Percentiles rank a stretch among this genome's conserved stretches.
Evolutionary conservation across 2,888 invertebrate genomes (phyloP).

Genomic region (Artemia sp.): DNA sequence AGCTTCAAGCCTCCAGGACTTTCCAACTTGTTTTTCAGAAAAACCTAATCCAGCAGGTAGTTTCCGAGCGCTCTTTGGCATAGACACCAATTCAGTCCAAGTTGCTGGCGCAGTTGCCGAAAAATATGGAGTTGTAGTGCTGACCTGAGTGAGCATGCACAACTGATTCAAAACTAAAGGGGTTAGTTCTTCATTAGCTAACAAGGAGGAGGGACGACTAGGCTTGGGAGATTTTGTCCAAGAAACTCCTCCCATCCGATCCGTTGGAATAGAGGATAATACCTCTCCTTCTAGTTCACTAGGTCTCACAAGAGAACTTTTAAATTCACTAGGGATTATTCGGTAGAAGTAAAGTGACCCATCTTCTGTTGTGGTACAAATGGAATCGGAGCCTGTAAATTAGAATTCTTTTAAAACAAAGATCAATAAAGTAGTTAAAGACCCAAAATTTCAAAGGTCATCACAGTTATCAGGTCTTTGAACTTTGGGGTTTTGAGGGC

Average conservation of each 20-base stretch:
- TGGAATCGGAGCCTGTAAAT: neutral
- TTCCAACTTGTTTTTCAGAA: neutral
- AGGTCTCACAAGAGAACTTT: neutral
- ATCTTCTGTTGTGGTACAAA: neutral
- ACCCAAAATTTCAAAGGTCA: no score
- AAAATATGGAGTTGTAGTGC: slow-evolving; percentile 3
- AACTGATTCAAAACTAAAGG: neutral
- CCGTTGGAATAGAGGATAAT: neutral
- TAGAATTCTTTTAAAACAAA: no score
- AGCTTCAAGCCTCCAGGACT: slow-evolving; percentile 7
- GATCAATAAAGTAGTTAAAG: no score
- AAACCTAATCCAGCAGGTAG: slow-evolving; percentile 6
- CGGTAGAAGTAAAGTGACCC: slow-evolving; percentile 13
- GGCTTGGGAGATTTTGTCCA: neutral
- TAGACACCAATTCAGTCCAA: slow-evolving; percentile 5
- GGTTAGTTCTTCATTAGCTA: slow-evolving; percentile 1
- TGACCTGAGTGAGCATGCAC: neutral
- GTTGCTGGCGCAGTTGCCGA: neutral
- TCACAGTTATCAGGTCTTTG: no score
- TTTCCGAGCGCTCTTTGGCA: neutral
- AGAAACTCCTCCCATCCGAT: neutral
- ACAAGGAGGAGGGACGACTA: neutral
- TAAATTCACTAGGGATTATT: neutral
- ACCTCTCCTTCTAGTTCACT: neutral
- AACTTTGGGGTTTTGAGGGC: no score